These are phyloP conservation scores for Drosophila grimshawi DNA, from an alignment of 1,140 invertebrate species.

Conservation along the genomic window DNA sequence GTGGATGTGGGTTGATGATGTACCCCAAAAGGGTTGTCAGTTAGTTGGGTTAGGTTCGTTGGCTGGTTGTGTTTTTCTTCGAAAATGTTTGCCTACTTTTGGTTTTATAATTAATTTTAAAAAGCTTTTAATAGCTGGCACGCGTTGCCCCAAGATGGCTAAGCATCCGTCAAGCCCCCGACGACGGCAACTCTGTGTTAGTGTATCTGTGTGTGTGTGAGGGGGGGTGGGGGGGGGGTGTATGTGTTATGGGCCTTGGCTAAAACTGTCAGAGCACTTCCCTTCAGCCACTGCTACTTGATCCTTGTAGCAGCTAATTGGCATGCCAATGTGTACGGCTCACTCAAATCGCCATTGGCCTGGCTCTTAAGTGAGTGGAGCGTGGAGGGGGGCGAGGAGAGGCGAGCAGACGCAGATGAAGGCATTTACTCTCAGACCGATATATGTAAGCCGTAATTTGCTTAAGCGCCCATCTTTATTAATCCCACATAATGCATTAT, in stretches of 20 bases:
- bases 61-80: slow-evolving; percentile 52
- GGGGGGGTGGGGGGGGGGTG: not conserved
- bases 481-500: not conserved
- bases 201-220: slow-evolving; percentile 1
- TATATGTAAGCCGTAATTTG: not conserved
- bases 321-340: slow-evolving; percentile 34
- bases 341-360: slow-evolving; percentile 15
- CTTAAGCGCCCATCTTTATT: not conserved
- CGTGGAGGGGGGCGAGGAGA: not conserved
- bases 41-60: slow-evolving; percentile 26
- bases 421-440: not conserved
- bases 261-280: slow-evolving; percentile 39
- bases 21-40: slow-evolving; percentile 72
- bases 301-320: slow-evolving; percentile 47
- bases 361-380: not conserved
- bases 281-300: not conserved
- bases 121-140: slow-evolving; percentile 81
- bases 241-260: slow-evolving; percentile 5
- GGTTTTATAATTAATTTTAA: slow-evolving; percentile 82
- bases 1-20: slow-evolving; percentile 11
- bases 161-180: slow-evolving; percentile 22
- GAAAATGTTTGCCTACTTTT: slow-evolving; percentile 68
- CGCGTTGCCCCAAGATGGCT: slow-evolving; percentile 49
- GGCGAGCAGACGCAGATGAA: not conserved
- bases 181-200: slow-evolving; percentile 1